Evolutionary conservation across 2,888 invertebrate species (phyloP), one percentile per base, ranked within the genome.

Genomic region (Tortrix viridana): DNA sequence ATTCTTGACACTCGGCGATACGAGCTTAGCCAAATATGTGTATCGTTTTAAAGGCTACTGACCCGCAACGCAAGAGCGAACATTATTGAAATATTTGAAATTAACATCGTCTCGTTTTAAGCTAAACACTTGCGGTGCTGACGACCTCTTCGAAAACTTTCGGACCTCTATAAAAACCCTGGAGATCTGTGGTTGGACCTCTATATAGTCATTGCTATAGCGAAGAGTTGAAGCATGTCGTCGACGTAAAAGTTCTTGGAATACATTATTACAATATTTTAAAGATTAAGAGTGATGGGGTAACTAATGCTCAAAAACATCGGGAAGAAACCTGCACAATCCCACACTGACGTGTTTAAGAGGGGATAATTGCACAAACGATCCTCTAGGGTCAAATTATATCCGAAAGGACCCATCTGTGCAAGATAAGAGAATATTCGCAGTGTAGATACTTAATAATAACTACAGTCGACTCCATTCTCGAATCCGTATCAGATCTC

Each of bases 31-130:
- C 55, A 57, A 52, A 52, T 52, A n/a, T 14, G 38, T 56, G 52
- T 62, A 57, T 52, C 62, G 44, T 46, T 16, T n/a, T n/a, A 12
- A 50, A 52, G 62, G 46, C 52, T 50, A 47, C 22, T 57, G 46
- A 52, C 56, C 56, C 46, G 22, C 32, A 22, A 52, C 32, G 3
- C 32, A 53, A 43, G 48, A 26, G 62, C 62, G 41, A 52, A 62
- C 37, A 41, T 57, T 32, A 57, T 52, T 57, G 55, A 37, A 50
- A n/a, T n/a, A n/a, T n/a, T n/a, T n/a, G n/a, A 48, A 48, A 38
- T 41, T 46, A 44, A 56, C 46, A 57, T 52, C 38, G 50, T 38
- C 26, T 48, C 47, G 43, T 60, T 18, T 16, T 4, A 37, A 50
- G 46, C 38, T 56, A 41, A 58, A 43, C 58, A 50, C 43, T 20